phyloP scores from a whole-genome alignment of 1,140 invertebrate genomes.

The Pogonognathellus flavescens region DNA sequence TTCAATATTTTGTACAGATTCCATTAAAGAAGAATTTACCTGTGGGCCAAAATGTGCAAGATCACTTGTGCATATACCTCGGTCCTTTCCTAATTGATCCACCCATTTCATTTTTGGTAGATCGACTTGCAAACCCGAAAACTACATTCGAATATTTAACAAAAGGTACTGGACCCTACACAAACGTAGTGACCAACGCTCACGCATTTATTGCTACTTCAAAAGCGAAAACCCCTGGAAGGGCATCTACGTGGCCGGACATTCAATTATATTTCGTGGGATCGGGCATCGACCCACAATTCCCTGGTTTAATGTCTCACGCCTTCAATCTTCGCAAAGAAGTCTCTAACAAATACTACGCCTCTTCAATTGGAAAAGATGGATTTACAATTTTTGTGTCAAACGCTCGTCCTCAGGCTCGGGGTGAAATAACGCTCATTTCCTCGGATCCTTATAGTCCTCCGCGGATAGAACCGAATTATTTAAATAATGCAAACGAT shows the following conservation, averaged over 20 bases:
- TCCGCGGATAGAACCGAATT: constrained; percentile 79
- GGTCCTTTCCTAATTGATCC: constrained; percentile 56
- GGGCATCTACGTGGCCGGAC: constrained; percentile 39
- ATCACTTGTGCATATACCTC: constrained; percentile 19
- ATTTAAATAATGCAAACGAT: constrained; percentile 71
- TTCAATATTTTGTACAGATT: constrained; percentile 18
- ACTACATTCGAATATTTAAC: neutral
- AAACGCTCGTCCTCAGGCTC: constrained; percentile 68
- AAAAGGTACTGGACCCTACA: constrained; percentile 6
- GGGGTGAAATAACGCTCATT: constrained; percentile 74
- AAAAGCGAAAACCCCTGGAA: constrained; percentile 22
- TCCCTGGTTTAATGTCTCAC: constrained; percentile 36
- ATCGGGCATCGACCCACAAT: neutral
- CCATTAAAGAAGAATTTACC: constrained; percentile 12
- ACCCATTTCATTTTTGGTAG: neutral
- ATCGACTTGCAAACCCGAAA: neutral
- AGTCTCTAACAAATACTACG: constrained; percentile 38
- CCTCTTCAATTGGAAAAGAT: constrained; percentile 30
- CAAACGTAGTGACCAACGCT: constrained; percentile 1
- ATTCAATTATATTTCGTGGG: constrained; percentile 51
- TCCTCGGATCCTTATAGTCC: constrained; percentile 73
- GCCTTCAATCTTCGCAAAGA: constrained; percentile 50
- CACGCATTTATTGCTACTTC: constrained; percentile 32
- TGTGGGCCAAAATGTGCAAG: constrained; percentile 53
- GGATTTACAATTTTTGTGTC: constrained; percentile 54